These are phyloP conservation scores for Notamacropus eugenii DNA, from an alignment of 2,797 vertebrate species.

Conservation along the genomic window DNA sequence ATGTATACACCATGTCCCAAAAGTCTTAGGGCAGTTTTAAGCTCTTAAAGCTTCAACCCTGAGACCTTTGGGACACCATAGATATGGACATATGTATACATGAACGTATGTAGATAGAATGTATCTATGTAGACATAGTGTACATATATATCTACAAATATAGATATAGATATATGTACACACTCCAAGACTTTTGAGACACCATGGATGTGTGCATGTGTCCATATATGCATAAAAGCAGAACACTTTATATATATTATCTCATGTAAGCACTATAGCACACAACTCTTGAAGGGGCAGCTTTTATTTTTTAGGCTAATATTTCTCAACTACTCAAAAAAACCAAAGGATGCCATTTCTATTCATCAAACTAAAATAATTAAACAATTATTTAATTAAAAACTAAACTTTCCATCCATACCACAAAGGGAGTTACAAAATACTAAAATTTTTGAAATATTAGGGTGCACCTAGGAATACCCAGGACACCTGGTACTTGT, in stretches of 20 bases:
- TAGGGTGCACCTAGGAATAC: not conserved
- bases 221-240: not conserved
- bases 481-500: not conserved
- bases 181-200: not conserved
- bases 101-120: not conserved
- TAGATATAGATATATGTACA: not conserved
- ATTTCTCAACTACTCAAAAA: not conserved
- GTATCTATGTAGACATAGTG: not conserved
- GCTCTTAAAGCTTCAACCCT: not conserved
- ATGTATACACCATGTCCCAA: not conserved
- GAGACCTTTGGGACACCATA: not conserved
- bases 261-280: not conserved
- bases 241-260: not conserved
- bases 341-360: not conserved
- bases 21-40: not conserved
- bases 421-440: not conserved
- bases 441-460: not conserved
- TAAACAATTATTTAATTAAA: not conserved
- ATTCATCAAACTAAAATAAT: not conserved
- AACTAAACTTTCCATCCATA: not conserved
- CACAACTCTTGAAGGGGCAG: accelerated
- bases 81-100: not conserved
- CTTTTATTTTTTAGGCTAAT: not conserved
- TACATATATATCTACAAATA: not conserved
- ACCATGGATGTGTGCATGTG: not conserved